Percentiles rank a stretch among this genome's conserved stretches.
Conservation (phyloP, 2,113 vertebrate species). For the Catagonus wagneri region DNA sequence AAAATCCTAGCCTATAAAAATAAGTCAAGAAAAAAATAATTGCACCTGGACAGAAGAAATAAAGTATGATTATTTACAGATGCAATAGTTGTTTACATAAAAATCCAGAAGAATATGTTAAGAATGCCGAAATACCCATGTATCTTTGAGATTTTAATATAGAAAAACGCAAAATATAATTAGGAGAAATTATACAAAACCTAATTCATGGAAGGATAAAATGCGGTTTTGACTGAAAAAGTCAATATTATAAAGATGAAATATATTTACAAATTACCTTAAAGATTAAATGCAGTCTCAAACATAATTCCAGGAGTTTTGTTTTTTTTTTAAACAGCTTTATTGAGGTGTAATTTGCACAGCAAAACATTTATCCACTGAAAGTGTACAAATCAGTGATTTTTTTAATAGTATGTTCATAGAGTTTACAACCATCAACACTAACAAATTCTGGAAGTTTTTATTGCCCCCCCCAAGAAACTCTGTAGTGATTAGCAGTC, state of each 20-base stretch:
- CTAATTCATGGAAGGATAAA: not conserved
- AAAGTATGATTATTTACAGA: not conserved
- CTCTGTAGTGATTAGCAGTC: fast-evolving
- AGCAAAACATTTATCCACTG: not conserved
- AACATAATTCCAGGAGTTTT: not conserved
- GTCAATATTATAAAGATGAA: not conserved
- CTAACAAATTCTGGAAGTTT: not conserved
- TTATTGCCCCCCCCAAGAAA: not conserved
- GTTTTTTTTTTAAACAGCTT: not conserved
- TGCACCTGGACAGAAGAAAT: not conserved
- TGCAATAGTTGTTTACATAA: not conserved
- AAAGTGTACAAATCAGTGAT: not conserved
- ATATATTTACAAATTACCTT: not conserved
- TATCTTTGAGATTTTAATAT: not conserved
- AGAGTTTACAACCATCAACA: too few species aligned
- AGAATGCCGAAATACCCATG: not conserved
- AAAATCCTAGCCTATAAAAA: not conserved
- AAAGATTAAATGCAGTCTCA: not conserved
- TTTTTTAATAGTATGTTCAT: not conserved
- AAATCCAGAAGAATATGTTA: not conserved
- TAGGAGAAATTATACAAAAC: not conserved
- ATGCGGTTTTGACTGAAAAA: not conserved
- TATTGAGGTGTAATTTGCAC: not conserved
- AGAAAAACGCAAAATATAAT: not conserved
- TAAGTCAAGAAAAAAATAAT: not conserved